Evolutionary conservation across 1,140 invertebrate genomes (phyloP).

Genomic region (Metopolophium dirhodum): DNA sequence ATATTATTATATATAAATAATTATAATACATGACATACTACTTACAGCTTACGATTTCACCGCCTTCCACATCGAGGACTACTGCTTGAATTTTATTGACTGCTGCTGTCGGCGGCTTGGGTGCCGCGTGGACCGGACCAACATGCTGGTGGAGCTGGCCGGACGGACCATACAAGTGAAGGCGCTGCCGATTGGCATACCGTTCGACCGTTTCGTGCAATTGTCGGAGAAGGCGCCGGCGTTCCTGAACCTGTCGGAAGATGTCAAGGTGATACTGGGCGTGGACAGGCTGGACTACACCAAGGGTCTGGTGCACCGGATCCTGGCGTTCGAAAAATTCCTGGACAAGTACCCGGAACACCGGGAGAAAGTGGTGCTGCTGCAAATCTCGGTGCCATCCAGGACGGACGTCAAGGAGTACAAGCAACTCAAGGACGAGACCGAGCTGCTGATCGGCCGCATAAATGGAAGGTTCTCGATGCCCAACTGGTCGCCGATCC

Average conservation of each 20-base stretch:
- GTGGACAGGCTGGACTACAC: slow-evolving; percentile 91
- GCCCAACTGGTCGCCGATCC: slow-evolving; percentile 89
- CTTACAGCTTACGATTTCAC: slow-evolving; percentile 83
- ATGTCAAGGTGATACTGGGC: slow-evolving; percentile 82
- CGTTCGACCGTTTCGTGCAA: slow-evolving; percentile 84
- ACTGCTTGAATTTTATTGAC: slow-evolving; percentile 90
- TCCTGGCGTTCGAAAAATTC: slow-evolving; percentile 83
- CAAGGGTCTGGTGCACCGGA: slow-evolving; percentile 84
- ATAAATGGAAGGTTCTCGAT: slow-evolving; percentile 88
- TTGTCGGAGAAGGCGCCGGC: slow-evolving; percentile 79
- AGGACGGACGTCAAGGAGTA: slow-evolving; percentile 90
- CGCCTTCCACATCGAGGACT: slow-evolving; percentile 90
- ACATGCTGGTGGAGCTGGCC: slow-evolving; percentile 84
- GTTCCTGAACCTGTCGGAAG: slow-evolving; percentile 68
- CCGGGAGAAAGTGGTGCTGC: slow-evolving; percentile 77
- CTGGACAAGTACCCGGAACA: slow-evolving; percentile 86
- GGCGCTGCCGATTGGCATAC: slow-evolving; percentile 85
- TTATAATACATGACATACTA: background rate
- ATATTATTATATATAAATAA: background rate
- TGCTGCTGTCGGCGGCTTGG: slow-evolving; percentile 87
- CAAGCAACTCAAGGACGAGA: slow-evolving; percentile 88
- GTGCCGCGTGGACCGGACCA: slow-evolving; percentile 85
- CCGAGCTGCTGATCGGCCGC: slow-evolving; percentile 85
- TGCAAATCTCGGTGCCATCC: slow-evolving; percentile 88
- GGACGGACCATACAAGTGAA: slow-evolving; percentile 82